phyloP scores from a whole-genome alignment of 2,888 invertebrate species.

The Mylabris sibirica region DNA sequence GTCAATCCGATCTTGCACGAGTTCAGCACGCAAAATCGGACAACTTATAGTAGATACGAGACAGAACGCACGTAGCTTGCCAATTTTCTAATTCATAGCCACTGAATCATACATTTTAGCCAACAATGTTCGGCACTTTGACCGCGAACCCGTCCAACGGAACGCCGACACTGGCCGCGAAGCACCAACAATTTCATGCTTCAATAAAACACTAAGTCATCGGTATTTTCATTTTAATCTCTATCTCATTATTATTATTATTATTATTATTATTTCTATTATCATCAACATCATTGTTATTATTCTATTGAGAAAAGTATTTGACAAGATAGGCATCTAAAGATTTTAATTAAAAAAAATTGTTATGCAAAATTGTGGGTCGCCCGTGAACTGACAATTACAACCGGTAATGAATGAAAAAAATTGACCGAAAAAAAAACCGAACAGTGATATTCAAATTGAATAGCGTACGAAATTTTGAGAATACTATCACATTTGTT shows the following conservation, averaged over 20 bases:
- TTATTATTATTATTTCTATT: neutral
- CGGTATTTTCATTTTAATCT: constrained; percentile 2
- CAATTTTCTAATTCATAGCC: constrained; percentile 48
- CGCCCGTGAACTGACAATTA: neutral
- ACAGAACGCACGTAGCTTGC: constrained; percentile 47
- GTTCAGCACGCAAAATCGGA: constrained; percentile 30
- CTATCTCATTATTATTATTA: neutral
- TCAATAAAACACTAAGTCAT: constrained; percentile 15
- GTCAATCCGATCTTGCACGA: constrained; percentile 31
- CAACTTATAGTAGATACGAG: constrained; percentile 38
- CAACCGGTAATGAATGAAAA: neutral
- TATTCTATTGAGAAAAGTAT: neutral
- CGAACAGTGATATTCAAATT: neutral
- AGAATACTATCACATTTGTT: neutral
- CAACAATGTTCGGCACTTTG: constrained; percentile 27
- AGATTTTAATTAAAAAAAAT: neutral
- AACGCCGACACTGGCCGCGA: constrained; percentile 18
- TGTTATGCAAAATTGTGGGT: neutral
- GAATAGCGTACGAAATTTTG: neutral
- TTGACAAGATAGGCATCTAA: neutral
- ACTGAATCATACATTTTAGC: constrained; percentile 41
- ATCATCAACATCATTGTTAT: neutral
- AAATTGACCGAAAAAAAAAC: neutral
- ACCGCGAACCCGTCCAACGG: constrained; percentile 21
- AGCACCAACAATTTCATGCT: constrained; percentile 13